phyloP scores from a whole-genome alignment of 2,888 invertebrate genomes.

The Notodonta dromedarius region DNA sequence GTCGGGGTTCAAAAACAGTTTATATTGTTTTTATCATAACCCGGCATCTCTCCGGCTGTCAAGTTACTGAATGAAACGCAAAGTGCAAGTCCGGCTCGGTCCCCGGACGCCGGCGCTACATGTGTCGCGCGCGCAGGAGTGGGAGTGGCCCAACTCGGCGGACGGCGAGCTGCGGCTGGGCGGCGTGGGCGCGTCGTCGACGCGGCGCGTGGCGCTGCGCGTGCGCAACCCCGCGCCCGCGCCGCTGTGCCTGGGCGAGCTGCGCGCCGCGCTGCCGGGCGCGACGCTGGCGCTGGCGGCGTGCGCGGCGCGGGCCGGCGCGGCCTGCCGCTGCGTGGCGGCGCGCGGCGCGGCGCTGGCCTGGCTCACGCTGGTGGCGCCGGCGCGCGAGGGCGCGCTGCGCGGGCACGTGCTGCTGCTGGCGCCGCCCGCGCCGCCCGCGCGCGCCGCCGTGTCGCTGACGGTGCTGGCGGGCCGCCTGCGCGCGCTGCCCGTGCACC shows the following conservation, averaged over 20 bases:
- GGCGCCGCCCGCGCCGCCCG: conserved; percentile 24
- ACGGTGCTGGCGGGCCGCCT: conserved; percentile 31
- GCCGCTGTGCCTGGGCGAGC: conserved; percentile 50
- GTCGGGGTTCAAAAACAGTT: too few relatives aligned
- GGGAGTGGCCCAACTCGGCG: conserved; percentile 60
- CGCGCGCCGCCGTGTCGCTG: conserved; percentile 16
- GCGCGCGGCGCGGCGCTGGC: conserved; percentile 28
- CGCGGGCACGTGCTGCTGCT: conserved; percentile 22
- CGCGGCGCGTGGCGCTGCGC: conserved; percentile 86
- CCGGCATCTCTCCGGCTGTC: too few relatives aligned
- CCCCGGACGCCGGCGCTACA: too few relatives aligned
- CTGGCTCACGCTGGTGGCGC: conserved; percentile 53
- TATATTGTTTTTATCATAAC: too few relatives aligned
- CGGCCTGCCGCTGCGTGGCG: conserved; percentile 39
- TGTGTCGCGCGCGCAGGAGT: conserved; percentile 50
- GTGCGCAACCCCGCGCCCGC: conserved; percentile 61
- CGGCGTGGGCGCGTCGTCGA: conserved; percentile 85
- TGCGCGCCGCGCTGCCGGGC: conserved; percentile 45
- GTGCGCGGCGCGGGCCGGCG: conserved; percentile 31
- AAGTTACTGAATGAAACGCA: too few relatives aligned
- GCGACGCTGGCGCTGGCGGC: conserved; percentile 34
- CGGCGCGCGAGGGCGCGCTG: conserved; percentile 45
- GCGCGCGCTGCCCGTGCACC: conserved; percentile 30
- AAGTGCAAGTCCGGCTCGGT: too few relatives aligned
- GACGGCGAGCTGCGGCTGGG: conserved; percentile 84